A percentile compares a stretch with the other conserved stretches of the same genome.
These are phyloP conservation scores for Euthynnus affinis DNA, from an alignment of 2,797 vertebrate species.

Conservation along the genomic window DNA sequence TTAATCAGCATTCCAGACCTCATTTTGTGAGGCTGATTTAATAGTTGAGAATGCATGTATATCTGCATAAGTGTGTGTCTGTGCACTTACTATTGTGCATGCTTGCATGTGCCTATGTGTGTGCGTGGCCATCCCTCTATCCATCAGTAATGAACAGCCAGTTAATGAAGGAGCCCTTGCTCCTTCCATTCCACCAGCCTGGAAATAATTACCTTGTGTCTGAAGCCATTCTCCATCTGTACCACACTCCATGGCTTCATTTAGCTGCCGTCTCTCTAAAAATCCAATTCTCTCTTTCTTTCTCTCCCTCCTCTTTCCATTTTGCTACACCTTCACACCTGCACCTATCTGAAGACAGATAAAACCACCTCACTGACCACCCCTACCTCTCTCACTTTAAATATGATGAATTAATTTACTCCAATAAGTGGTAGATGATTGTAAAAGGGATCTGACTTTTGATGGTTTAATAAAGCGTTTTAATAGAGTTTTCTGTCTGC, in stretches of 20 bases:
- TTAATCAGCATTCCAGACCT: constrained; percentile 41
- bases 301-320: constrained; percentile 42
- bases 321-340: constrained; percentile 49
- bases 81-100: constrained; percentile 16
- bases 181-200: constrained; percentile 79
- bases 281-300: constrained; percentile 60
- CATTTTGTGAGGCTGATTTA: constrained; percentile 20
- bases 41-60: constrained; percentile 12
- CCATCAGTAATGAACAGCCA: constrained; percentile 80
- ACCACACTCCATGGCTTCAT: constrained; percentile 78
- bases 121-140: constrained; percentile 50
- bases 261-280: constrained; percentile 78
- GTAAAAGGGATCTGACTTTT: constrained; percentile 63
- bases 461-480: constrained; percentile 77
- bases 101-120: constrained; percentile 20
- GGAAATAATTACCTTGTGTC: constrained; percentile 85
- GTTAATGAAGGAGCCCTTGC: constrained; percentile 82
- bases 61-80: constrained; percentile 26
- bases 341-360: constrained; percentile 36
- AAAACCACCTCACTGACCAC: constrained; percentile 41
- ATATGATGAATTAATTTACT: constrained; percentile 75
- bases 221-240: constrained; percentile 83
- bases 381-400: constrained; percentile 36
- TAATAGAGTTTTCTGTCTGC: constrained; percentile 73
- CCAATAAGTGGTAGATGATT: constrained; percentile 70